These are phyloP conservation scores for Dolichoris vasculosae DNA, from an alignment of 1,140 invertebrate species.

Conservation along the genomic window DNA sequence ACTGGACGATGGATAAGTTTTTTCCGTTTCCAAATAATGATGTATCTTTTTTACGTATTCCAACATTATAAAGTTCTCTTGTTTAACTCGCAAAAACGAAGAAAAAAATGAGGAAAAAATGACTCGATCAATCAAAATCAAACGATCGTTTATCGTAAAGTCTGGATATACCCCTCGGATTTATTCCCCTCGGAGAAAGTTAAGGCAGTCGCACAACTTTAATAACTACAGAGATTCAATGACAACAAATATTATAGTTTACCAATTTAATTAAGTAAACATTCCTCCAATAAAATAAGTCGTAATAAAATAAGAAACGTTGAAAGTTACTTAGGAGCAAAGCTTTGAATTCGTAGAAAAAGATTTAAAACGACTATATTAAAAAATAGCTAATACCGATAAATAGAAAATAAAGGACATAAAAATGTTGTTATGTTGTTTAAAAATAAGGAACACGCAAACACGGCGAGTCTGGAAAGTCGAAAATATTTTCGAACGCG, in stretches of 20 bases:
- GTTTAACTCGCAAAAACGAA: neutral
- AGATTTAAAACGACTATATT: too few relatives aligned
- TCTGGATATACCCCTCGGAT: slow-evolving; percentile 40
- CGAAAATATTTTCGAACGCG: neutral
- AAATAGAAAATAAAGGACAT: too few relatives aligned
- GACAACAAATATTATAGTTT: too few relatives aligned
- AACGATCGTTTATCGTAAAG: slow-evolving; percentile 49
- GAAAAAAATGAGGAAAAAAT: slow-evolving; percentile 21
- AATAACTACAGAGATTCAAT: neutral
- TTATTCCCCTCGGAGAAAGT: neutral
- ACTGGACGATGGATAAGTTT: neutral
- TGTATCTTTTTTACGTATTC: neutral
- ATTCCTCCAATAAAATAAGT: too few relatives aligned
- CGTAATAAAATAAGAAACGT: too few relatives aligned
- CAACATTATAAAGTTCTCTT: neutral
- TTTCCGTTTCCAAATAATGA: slow-evolving; percentile 14
- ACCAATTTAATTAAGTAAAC: too few relatives aligned
- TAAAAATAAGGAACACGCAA: too few relatives aligned
- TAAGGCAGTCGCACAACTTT: neutral
- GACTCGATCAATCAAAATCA: slow-evolving; percentile 51
- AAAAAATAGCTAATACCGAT: too few relatives aligned
- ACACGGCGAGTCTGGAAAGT: neutral
- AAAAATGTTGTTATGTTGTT: too few relatives aligned
- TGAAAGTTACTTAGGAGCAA: too few relatives aligned
- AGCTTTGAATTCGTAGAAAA: too few relatives aligned